Conservation (phyloP, 2,113 vertebrate species). For the Pipa parva region DNA sequence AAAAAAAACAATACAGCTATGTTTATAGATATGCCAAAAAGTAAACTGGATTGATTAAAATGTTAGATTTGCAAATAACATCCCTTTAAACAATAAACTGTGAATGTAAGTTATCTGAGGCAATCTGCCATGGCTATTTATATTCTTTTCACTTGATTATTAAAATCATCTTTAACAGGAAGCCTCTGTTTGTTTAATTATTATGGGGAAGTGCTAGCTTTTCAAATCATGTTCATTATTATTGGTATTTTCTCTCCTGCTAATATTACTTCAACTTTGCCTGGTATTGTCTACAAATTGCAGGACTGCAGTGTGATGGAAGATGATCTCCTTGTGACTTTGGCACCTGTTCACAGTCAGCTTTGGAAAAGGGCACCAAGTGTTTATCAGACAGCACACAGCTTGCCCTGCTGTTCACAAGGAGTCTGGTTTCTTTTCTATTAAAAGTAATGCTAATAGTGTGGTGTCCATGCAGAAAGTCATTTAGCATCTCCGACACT, state of each 20-base stretch:
- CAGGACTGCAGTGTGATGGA: conserved; percentile 12
- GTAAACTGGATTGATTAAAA: too few species aligned
- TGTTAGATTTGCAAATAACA: too few species aligned
- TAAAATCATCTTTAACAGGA: too few species aligned
- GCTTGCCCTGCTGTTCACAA: conserved; percentile 19
- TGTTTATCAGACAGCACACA: conserved; percentile 5
- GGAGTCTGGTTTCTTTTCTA: conserved; percentile 40
- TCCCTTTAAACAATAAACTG: too few species aligned
- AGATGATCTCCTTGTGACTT: conserved; percentile 34
- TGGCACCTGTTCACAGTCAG: conserved; percentile 37
- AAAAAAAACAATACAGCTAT: too few species aligned
- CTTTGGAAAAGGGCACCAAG: conserved; percentile 17
- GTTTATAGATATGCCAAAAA: too few species aligned
- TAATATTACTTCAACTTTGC: background rate
- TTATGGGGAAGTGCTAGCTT: background rate
- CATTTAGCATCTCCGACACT: background rate
- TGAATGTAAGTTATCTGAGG: too few species aligned
- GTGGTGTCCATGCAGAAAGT: conserved; percentile 6
- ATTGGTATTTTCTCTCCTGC: background rate
- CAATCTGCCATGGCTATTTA: too few species aligned
- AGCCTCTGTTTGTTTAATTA: too few species aligned
- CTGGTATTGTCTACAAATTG: conserved; percentile 26
- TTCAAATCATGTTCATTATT: background rate
- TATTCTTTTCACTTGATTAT: too few species aligned
- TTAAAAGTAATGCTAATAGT: conserved; percentile 37